Percentiles rank a stretch among this genome's conserved stretches.
Evolutionary conservation across 1,140 invertebrate genomes (phyloP).

Genomic region (Drosophila malerkotliana): DNA sequence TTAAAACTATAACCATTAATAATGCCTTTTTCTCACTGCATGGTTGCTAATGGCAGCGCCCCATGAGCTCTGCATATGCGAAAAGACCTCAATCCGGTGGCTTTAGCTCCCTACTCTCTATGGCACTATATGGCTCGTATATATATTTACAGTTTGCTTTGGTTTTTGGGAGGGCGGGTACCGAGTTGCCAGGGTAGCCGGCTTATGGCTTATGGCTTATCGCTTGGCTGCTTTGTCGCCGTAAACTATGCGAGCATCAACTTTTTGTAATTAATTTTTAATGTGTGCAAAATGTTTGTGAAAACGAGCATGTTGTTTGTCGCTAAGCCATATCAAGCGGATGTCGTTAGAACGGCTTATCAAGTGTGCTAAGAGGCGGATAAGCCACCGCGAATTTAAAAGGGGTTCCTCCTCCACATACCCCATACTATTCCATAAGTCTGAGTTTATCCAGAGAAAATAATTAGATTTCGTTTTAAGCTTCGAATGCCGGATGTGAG

Average conservation of each 20-base stretch:
- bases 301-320: constrained; percentile 57
- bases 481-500: background rate
- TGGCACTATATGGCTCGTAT: constrained; percentile 7
- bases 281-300: constrained; percentile 76
- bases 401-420: background rate
- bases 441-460: constrained; percentile 20
- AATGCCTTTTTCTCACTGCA: constrained; percentile 16
- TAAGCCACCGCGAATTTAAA: constrained; percentile 5
- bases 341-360: constrained; percentile 48
- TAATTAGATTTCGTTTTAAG: constrained; percentile 28
- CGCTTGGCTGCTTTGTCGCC: constrained; percentile 66
- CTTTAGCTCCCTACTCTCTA: constrained; percentile 23
- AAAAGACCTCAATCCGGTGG: constrained; percentile 50
- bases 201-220: constrained; percentile 39
- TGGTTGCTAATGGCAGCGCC: constrained; percentile 45
- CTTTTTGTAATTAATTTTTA: constrained; percentile 81
- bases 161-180: background rate
- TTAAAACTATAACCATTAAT: background rate
- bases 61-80: constrained; percentile 52
- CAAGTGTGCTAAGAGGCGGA: constrained; percentile 38
- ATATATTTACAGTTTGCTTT: constrained; percentile 2
- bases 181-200: constrained; percentile 11
- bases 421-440: background rate
- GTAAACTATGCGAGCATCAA: constrained; percentile 70
- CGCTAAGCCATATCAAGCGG: constrained; percentile 25